Base-by-base conservation (phyloP, 2,888 invertebrate genomes). In the Priocnemis perturbator region DNA sequence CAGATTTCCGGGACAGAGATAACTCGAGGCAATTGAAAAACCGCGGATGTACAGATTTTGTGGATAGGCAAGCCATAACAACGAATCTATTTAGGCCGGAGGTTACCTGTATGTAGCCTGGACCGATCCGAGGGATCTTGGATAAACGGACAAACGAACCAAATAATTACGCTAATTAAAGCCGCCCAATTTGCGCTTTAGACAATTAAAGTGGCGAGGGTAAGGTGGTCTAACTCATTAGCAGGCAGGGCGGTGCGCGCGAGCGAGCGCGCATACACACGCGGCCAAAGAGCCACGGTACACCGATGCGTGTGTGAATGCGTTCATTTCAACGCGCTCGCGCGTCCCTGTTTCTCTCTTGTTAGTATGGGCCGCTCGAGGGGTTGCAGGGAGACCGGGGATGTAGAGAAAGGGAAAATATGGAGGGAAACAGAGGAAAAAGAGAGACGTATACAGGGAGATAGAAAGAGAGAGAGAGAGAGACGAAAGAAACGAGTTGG, bases 91-190 rank as follows among this genome's bases (percentile, higher is more conserved):
- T 79, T 79, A 78, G 78, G 68, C n/a, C 50, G 17, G 17, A 53
- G 56, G 44, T 11, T 47, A 37, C 48, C 11, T 9, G 4, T 11
- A 11, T 37, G 37, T 37, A 53, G 30, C 48, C 60, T 58, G 72
- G 74, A 64, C 71, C 79, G 79, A 79, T 79, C 77, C 77, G n/a
- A 66, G 72, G 79, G 73, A 74, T 74, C 79, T 81, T 78, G 79
- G 79, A 79, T 77, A 79, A 77, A 77, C 79, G 77, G 76, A 72
- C 83, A 82, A 83, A 83, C 84, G 85, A 78, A 81, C 83, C 79
- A 79, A 79, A 87, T 88, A 88, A 88, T 87, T 83, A 85, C 83
- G 85, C 86, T 88, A 87, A 88, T 87, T 87, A 86, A 86, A 86
- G 84, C 83, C 85, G 86, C 85, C 87, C 87, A 87, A 87, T 87